Percentiles rank a stretch among this genome's conserved stretches.
Evolutionary conservation across 2,888 invertebrate genomes (phyloP).

Genomic region (Heteromyza rotundicornis): DNA sequence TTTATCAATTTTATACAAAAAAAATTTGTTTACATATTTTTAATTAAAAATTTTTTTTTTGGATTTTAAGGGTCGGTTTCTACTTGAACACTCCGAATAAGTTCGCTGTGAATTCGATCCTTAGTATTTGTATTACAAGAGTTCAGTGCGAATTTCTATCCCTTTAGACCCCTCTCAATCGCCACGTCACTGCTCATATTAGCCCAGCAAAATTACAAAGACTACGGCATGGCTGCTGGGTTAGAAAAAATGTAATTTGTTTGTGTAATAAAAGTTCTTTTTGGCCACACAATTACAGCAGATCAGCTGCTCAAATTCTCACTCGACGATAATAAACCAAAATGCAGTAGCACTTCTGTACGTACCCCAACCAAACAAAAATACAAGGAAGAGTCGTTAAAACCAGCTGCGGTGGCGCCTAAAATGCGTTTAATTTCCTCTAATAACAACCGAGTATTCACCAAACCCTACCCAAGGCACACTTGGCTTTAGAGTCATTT

Average conservation of each 20-base stretch:
- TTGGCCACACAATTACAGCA: conserved; percentile 12
- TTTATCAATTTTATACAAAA: no score
- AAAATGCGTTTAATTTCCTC: not conserved
- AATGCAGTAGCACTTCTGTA: conserved; percentile 15
- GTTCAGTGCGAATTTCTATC: no score
- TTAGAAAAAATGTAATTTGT: conserved; percentile 43
- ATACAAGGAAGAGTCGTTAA: not conserved
- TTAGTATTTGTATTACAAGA: no score
- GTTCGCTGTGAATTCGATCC: no score
- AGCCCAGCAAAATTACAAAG: conserved; percentile 28
- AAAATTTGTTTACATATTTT: no score
- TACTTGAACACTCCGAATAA: no score
- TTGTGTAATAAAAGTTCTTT: conserved; percentile 47
- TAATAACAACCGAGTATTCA: not conserved
- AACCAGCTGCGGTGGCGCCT: not conserved
- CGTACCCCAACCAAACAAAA: no score
- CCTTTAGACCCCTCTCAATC: no score
- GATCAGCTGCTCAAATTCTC: conserved; percentile 51
- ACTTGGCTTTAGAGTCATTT: no score
- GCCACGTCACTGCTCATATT: conserved; percentile 25
- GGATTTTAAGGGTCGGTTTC: no score
- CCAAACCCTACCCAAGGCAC: no score
- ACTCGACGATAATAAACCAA: conserved; percentile 26
- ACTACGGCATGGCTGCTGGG: conserved; percentile 1
- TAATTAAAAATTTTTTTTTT: no score